Evolutionary conservation across 1,140 invertebrate genomes (phyloP), one percentile per base, ranked within the genome.

Genomic region (Cyclina sinensis): DNA sequence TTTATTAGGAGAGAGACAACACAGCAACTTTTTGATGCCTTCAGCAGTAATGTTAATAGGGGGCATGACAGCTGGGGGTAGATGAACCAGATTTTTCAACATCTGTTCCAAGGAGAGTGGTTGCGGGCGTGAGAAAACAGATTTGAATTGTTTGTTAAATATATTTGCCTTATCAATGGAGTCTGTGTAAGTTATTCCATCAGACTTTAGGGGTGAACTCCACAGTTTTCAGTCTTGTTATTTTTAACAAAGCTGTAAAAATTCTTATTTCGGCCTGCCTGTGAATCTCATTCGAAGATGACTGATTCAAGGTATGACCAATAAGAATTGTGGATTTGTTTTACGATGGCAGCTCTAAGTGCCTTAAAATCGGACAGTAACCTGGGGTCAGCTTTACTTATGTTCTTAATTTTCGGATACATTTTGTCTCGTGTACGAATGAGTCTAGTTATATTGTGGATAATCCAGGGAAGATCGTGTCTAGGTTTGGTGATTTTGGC

Each of bases 21-120:
- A 76, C 5, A 87, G 85, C 11, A 79, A 32, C 78, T 79, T 80
- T 21, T 21, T 3, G 18, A 62, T 79, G 9, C 62, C 54, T 70
- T 43, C 24, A 9, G 21, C 24, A n/a, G 51, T 79, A 0, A 87
- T 80, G 18, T 37, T 37, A 7, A 46, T 16, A 12, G 46, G n/a
- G n/a, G 54, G 14, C 86, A 80, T 79, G 21, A 30, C 18, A 82
- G 7, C 21, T 74, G n/a, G n/a, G n/a, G n/a, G n/a, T n/a, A n/a
- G n/a, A n/a, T n/a, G n/a, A n/a, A n/a, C n/a, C n/a, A n/a, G n/a
- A n/a, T n/a, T n/a, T n/a, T n/a, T n/a, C n/a, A n/a, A n/a, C n/a
- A n/a, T n/a, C n/a, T n/a, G n/a, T 39, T 74, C 37, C 30, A 74
- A 74, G 9, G 21, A 37, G 2, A 74, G 9, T 2, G 37, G 9